Evolutionary conservation across 1,140 invertebrate species (phyloP).

Genomic region (Heliconius hewitsoni): DNA sequence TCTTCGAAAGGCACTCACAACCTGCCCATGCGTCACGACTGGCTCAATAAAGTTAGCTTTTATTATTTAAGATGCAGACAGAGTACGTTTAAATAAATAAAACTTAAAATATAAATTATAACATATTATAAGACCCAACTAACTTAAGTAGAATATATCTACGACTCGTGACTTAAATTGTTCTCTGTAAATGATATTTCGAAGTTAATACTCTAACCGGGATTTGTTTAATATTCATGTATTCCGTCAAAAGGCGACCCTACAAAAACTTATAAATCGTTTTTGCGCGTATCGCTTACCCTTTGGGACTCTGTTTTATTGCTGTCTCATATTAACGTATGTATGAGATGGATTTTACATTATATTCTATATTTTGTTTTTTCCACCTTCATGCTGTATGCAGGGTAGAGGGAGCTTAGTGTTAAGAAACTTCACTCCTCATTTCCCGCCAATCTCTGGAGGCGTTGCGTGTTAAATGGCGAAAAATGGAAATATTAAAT

Average conservation of each 20-base stretch:
- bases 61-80: too few species aligned
- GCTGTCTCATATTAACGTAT: slow-evolving; percentile 8
- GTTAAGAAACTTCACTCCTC: too few species aligned
- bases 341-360: not conserved
- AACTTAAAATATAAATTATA: not conserved
- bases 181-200: slow-evolving; percentile 12
- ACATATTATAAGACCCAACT: not conserved
- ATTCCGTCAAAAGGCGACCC: slow-evolving; percentile 47
- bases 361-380: not conserved
- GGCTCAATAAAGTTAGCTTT: too few species aligned
- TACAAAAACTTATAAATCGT: slow-evolving; percentile 57
- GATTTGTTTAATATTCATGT: slow-evolving; percentile 49
- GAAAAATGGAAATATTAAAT: too few species aligned
- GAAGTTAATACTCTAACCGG: not conserved
- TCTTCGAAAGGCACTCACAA: too few species aligned
- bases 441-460: fast-evolving
- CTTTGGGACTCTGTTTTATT: slow-evolving; percentile 33
- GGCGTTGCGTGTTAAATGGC: too few species aligned
- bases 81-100: not conserved
- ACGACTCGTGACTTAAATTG: not conserved
- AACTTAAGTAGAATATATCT: not conserved
- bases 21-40: too few species aligned
- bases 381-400: too few species aligned
- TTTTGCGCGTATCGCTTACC: slow-evolving; percentile 49
- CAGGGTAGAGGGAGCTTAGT: too few species aligned